Evolutionary conservation across 2,797 vertebrate species (phyloP).

Genomic region (Eospalax fontanierii): DNA sequence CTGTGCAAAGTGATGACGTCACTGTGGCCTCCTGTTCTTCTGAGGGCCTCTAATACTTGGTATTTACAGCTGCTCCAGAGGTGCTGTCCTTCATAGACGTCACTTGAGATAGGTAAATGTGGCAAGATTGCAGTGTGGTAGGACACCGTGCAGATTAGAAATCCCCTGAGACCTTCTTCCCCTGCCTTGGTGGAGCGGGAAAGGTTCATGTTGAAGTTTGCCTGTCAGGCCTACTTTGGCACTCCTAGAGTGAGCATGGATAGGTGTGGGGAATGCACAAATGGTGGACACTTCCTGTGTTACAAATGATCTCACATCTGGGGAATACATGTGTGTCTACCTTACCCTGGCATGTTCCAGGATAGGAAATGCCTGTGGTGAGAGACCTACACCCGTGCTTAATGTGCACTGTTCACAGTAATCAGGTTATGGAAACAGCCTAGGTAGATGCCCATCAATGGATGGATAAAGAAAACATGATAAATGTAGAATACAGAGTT

Average conservation of each 20-base stretch:
- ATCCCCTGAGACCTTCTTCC: not conserved
- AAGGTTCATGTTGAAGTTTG: not conserved
- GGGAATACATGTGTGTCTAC: not conserved
- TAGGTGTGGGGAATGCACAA: too few species aligned
- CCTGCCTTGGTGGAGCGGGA: too few species aligned
- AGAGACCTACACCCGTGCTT: too few species aligned
- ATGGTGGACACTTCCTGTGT: not conserved
- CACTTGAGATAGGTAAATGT: not conserved
- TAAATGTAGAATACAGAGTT: not conserved
- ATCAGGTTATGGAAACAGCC: not conserved
- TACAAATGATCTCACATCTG: not conserved
- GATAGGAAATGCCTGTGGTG: not conserved
- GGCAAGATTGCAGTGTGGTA: not conserved
- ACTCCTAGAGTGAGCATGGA: not conserved
- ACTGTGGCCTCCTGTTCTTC: not conserved
- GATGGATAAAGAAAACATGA: not conserved
- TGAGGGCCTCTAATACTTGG: not conserved
- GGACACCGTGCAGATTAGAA: not conserved
- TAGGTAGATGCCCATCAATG: too few species aligned
- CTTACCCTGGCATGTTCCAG: not conserved
- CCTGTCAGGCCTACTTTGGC: not conserved
- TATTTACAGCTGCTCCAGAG: not conserved
- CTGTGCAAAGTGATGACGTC: not conserved
- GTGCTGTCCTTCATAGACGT: not conserved
- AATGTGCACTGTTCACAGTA: not conserved